These are phyloP conservation scores for Neofelis nebulosa DNA, from an alignment of 2,113 vertebrate species.

Conservation along the genomic window DNA sequence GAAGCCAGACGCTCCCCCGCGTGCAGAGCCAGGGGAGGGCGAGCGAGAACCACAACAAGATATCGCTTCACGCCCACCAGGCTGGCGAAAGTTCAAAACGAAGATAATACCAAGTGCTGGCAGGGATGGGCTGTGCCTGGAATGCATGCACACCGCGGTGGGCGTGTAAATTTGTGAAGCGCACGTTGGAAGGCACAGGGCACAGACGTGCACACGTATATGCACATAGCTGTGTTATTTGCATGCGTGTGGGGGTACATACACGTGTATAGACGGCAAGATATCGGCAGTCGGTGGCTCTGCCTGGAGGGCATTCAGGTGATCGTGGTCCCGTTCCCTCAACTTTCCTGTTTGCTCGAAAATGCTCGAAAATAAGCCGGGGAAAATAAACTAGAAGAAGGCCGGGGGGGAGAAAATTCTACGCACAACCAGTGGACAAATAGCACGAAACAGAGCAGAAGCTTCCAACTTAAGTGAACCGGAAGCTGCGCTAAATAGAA, in stretches of 20 bases:
- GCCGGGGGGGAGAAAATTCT: too few species aligned
- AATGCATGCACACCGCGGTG: accelerated
- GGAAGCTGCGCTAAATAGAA: accelerated
- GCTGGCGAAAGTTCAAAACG: background rate
- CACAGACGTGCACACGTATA: too few species aligned
- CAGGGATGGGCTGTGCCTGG: background rate
- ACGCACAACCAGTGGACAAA: background rate
- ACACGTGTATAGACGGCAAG: background rate
- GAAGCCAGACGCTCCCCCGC: background rate
- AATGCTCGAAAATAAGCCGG: background rate
- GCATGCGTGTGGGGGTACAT: accelerated
- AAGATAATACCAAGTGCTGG: background rate
- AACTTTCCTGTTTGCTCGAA: background rate
- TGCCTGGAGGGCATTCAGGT: background rate
- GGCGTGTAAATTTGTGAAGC: background rate
- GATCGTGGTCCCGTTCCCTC: background rate
- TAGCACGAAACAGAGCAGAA: accelerated
- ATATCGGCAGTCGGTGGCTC: too few species aligned
- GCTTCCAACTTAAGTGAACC: accelerated
- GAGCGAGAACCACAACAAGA: background rate
- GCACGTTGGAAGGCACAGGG: background rate
- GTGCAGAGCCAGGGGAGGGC: background rate
- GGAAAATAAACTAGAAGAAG: background rate
- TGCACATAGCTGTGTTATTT: background rate
- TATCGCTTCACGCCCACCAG: background rate